A percentile compares a stretch with the other conserved stretches of the same genome.
Conservation (phyloP, 2,797 vertebrate genomes). For the Periophthalmus magnuspinnatus region DNA sequence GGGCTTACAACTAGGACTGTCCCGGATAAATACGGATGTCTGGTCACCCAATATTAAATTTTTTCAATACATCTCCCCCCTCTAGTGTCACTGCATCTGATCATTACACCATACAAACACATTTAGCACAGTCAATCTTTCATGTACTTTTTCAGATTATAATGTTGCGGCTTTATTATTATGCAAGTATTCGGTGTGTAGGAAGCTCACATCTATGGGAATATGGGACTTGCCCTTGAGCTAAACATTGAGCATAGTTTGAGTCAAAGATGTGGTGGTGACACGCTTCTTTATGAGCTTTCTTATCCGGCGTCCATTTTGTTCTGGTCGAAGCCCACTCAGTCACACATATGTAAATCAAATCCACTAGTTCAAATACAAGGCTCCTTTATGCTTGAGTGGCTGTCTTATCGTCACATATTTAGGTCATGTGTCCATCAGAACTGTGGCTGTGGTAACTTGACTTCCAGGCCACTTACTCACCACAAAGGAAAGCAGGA, state of each 20-base stretch:
- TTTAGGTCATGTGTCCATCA: conserved; percentile 41
- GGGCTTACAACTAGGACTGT: too few relatives aligned
- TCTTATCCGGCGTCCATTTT: conserved; percentile 24
- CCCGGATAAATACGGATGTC: too few relatives aligned
- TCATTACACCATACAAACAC: not conserved
- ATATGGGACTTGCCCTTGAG: conserved; percentile 4
- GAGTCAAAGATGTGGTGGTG: conserved; percentile 31
- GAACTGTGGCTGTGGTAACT: conserved; percentile 22
- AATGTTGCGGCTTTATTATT: conserved; percentile 12
- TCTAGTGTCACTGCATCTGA: not conserved
- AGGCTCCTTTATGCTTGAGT: conserved; percentile 20
- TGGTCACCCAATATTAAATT: too few relatives aligned
- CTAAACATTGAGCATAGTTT: conserved; percentile 6
- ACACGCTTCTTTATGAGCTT: conserved; percentile 26
- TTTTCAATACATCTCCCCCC: not conserved
- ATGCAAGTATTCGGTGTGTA: not conserved
- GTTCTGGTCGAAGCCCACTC: conserved; percentile 35
- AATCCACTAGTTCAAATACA: conserved; percentile 24
- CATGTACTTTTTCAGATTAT: conserved; percentile 4
- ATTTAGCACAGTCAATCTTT: not conserved
- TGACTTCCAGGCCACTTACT: conserved; percentile 37
- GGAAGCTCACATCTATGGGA: conserved; percentile 16
- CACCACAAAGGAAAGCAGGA: conserved; percentile 49
- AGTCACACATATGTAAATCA: conserved; percentile 48
- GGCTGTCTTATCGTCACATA: conserved; percentile 40